These are phyloP conservation scores for Cherax destructor DNA, from an alignment of 1,140 invertebrate species.

Conservation along the genomic window DNA sequence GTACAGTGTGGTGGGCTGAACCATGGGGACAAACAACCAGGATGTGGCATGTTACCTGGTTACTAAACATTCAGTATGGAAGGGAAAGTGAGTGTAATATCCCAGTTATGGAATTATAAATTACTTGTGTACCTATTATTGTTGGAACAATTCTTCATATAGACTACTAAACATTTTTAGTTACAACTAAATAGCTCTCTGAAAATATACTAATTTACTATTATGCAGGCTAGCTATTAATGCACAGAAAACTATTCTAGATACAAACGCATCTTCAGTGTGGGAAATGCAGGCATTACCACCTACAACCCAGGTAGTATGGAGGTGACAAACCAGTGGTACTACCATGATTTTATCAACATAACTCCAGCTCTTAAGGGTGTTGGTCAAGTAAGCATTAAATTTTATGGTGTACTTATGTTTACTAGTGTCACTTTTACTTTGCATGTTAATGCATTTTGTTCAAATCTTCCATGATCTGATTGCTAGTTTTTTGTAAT, in stretches of 20 bases:
- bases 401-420: no score
- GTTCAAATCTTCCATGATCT: background rate
- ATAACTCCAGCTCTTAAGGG: slow-evolving; percentile 81
- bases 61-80: slow-evolving; percentile 70
- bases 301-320: slow-evolving; percentile 96
- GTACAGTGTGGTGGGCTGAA: slow-evolving; percentile 31
- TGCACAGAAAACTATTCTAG: slow-evolving; percentile 76
- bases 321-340: slow-evolving; percentile 97
- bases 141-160: no score
- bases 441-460: background rate
- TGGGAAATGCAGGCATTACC: slow-evolving; percentile 95
- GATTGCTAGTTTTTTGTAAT: no score
- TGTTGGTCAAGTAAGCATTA: slow-evolving; percentile 73
- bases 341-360: slow-evolving; percentile 88
- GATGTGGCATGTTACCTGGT: slow-evolving; percentile 71
- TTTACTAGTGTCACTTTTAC: no score
- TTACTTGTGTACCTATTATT: no score
- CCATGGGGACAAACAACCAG: slow-evolving; percentile 63
- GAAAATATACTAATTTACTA: no score
- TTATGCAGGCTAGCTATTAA: background rate
- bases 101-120: background rate
- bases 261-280: slow-evolving; percentile 98
- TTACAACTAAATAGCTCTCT: no score
- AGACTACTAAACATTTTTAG: no score
- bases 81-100: slow-evolving; percentile 64